These are phyloP conservation scores for Reinhardtius hippoglossoides DNA, from an alignment of 2,113 vertebrate genomes.

Conservation along the genomic window DNA sequence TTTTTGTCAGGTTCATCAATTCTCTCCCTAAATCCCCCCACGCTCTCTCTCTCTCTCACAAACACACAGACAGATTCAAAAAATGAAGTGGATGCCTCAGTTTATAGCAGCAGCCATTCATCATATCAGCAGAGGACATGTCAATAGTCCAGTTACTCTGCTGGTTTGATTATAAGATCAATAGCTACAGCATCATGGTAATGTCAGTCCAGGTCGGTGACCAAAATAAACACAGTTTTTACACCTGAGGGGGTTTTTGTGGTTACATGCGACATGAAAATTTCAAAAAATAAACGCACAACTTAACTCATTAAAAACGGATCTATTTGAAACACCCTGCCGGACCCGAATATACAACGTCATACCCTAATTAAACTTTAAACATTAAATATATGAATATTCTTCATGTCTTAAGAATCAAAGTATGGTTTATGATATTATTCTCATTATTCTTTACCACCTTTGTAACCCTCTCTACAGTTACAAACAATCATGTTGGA, in stretches of 20 bases:
- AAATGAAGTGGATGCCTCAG: background rate
- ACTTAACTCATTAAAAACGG: too few relatives aligned
- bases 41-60: background rate
- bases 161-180: conserved; percentile 28
- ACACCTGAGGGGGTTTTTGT: background rate
- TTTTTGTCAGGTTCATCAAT: conserved; percentile 10
- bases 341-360: too few relatives aligned
- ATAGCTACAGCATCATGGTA: conserved; percentile 27
- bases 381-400: too few relatives aligned
- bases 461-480: too few relatives aligned
- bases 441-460: too few relatives aligned
- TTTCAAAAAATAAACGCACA: too few relatives aligned
- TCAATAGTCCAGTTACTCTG: conserved; percentile 33
- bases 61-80: background rate
- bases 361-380: too few relatives aligned
- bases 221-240: conserved; percentile 14
- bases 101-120: conserved; percentile 16
- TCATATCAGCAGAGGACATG: conserved; percentile 23
- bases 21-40: conserved; percentile 1
- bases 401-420: too few relatives aligned
- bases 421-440: too few relatives aligned
- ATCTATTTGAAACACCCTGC: too few relatives aligned
- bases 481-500: too few relatives aligned
- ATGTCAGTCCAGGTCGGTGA: background rate
- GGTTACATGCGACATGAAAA: background rate